Evolutionary conservation across 2,888 invertebrate genomes (phyloP).

Genomic region (Gibbula magus): DNA sequence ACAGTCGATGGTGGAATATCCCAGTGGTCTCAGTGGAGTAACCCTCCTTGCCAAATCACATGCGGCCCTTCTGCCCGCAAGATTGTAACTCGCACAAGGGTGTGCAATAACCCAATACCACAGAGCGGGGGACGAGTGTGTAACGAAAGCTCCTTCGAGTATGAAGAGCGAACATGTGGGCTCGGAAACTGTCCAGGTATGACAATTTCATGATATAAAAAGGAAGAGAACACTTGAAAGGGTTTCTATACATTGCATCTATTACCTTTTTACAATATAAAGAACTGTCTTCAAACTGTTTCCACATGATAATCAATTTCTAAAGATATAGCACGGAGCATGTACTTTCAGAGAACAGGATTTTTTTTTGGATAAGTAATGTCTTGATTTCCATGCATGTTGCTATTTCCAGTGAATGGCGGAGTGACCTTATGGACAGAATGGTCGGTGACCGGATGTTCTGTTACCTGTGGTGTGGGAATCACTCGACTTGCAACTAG

Average conservation of each 20-base stretch:
- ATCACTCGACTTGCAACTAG: background rate
- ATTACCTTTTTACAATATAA: too few species aligned
- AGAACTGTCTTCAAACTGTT: too few species aligned
- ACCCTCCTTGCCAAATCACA: background rate
- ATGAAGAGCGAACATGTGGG: background rate
- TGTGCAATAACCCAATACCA: background rate
- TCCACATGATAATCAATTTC: too few species aligned
- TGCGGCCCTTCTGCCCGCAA: background rate
- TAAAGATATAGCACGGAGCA: too few species aligned
- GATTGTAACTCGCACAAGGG: background rate
- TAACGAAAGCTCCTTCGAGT: background rate
- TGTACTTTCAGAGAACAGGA: too few species aligned
- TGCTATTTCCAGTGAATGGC: background rate
- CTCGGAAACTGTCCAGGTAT: background rate
- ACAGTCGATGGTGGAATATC: background rate
- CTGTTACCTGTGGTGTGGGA: background rate
- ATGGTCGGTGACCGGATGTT: background rate
- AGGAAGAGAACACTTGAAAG: too few species aligned
- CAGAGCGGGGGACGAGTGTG: background rate
- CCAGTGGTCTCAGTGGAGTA: background rate
- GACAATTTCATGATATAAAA: background rate
- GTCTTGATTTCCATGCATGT: too few species aligned
- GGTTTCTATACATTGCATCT: too few species aligned
- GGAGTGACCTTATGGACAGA: background rate
- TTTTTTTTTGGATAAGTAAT: too few species aligned